phyloP scores from a whole-genome alignment of 1,140 invertebrate genomes.

The Capitella teleta region DNA sequence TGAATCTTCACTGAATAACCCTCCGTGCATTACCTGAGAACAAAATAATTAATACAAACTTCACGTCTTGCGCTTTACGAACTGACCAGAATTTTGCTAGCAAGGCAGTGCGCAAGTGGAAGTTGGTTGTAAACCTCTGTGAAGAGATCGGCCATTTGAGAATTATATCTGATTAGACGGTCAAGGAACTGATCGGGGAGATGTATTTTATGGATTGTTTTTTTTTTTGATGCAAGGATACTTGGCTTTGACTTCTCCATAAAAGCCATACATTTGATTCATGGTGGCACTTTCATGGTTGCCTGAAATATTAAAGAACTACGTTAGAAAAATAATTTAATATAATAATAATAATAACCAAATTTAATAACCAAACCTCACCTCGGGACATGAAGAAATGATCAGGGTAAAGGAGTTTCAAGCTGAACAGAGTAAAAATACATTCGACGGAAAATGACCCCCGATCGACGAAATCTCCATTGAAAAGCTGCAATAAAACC shows the following conservation, averaged over 20 bases:
- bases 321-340: not conserved
- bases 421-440: slow-evolving; percentile 94
- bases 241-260: slow-evolving; percentile 93
- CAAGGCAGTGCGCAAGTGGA: slow-evolving; percentile 90
- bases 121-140: slow-evolving; percentile 98
- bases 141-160: slow-evolving; percentile 91
- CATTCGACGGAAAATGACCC: slow-evolving; percentile 99
- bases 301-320: slow-evolving; percentile 49
- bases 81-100: slow-evolving; percentile 73
- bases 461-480: slow-evolving; percentile 98
- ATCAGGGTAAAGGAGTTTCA: slow-evolving; percentile 91
- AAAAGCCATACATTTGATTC: slow-evolving; percentile 99
- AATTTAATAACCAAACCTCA: no score
- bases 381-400: slow-evolving; percentile 97
- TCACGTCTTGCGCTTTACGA: not conserved
- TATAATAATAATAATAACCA: no score
- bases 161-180: slow-evolving; percentile 45
- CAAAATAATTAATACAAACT: not conserved
- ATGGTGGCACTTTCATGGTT: slow-evolving; percentile 97
- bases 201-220: not conserved
- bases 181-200: not conserved
- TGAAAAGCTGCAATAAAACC: slow-evolving; percentile 60
- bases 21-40: slow-evolving; percentile 39
- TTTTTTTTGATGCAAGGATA: slow-evolving; percentile 47
- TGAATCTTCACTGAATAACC: slow-evolving; percentile 67